Base-by-base conservation (phyloP, 1,140 invertebrate species). In the Ceratosolen solmsi region DNA sequence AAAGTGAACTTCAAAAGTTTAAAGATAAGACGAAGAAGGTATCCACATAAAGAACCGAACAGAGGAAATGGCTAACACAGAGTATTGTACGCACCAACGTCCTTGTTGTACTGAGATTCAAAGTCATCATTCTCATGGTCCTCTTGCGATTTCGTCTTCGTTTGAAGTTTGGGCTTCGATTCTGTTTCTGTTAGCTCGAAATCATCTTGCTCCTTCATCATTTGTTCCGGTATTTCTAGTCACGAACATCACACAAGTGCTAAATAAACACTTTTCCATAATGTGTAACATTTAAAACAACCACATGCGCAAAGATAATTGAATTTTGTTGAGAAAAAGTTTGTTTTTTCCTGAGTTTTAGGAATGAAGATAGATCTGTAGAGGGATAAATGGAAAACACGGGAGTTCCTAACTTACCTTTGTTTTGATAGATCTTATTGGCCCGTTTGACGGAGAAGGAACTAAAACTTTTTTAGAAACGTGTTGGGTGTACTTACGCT, bases 401-500 rank as follows among this genome's bases (percentile, higher is more conserved):
- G n/a, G 33, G 17, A 58, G 36, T 27, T 54, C 13, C 7, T n/a
- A 46, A 56, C 82, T 83, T 83, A 83, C 82, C 82, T 79, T 83
- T 46, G n/a, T 65, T 27, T 15, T 68, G 68, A 0, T 46, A 20
- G 17, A 75, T 46, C 56, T 75, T 36, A 46, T 79, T 60, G 58
- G 56, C 58, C 72, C 76, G 41, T 13, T 36, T 22, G 71, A 25
- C 4, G 77, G 8, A 5, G 72, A 8, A 20, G 77, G 58, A 75
- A 51, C 82, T 83, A 83, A 74, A 83, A 78, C 73, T 63, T 7
- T 79, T 46, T 5, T 46, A 83, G 72, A 83, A 79, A 79, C 70
- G 78, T 68, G 70, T 15, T 51, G 68, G 75, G 51, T 46, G 5
- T 63, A 58, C 68, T 60, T 58, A 77, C 65, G 68, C 33, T 63